Percentiles rank a stretch among this genome's conserved stretches.
These are phyloP conservation scores for Orussus abietinus DNA, from an alignment of 1,140 invertebrate species.

Conservation along the genomic window DNA sequence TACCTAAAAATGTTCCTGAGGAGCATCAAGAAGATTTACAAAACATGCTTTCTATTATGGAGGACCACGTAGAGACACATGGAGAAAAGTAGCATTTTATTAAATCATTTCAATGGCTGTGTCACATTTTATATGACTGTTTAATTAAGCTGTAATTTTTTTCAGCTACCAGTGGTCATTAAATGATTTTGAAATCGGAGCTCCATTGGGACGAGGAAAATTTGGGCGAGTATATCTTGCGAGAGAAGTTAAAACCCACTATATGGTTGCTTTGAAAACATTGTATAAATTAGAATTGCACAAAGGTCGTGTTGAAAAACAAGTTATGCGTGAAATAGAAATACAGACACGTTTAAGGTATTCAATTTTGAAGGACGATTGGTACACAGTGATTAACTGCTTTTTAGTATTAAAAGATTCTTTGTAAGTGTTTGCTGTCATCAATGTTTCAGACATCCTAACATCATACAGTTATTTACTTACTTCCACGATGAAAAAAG, in stretches of 20 bases:
- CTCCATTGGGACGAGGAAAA: constrained; percentile 81
- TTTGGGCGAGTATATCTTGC: constrained; percentile 93
- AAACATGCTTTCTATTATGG: too few species aligned
- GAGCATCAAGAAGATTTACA: too few species aligned
- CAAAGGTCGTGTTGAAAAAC: constrained; percentile 72
- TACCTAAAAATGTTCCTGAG: too few species aligned
- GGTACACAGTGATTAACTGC: background rate
- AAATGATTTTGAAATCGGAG: constrained; percentile 82
- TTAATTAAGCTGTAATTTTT: too few species aligned
- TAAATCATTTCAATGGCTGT: too few species aligned
- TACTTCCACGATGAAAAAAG: constrained; percentile 89
- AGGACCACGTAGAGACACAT: too few species aligned
- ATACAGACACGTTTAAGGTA: constrained; percentile 88
- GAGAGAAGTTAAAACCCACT: constrained; percentile 77
- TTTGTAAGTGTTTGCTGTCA: constrained; percentile 8
- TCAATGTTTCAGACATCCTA: constrained; percentile 82
- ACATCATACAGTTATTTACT: constrained; percentile 83
- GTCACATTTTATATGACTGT: too few species aligned
- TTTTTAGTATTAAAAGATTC: background rate
- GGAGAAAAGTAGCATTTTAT: too few species aligned
- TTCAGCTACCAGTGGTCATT: constrained; percentile 70
- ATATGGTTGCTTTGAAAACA: constrained; percentile 88
- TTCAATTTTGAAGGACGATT: constrained; percentile 6
- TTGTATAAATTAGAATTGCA: constrained; percentile 82
- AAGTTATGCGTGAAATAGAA: constrained; percentile 90